phyloP scores from a whole-genome alignment of 2,113 vertebrate genomes.

The Cyrtonyx montezumae region DNA sequence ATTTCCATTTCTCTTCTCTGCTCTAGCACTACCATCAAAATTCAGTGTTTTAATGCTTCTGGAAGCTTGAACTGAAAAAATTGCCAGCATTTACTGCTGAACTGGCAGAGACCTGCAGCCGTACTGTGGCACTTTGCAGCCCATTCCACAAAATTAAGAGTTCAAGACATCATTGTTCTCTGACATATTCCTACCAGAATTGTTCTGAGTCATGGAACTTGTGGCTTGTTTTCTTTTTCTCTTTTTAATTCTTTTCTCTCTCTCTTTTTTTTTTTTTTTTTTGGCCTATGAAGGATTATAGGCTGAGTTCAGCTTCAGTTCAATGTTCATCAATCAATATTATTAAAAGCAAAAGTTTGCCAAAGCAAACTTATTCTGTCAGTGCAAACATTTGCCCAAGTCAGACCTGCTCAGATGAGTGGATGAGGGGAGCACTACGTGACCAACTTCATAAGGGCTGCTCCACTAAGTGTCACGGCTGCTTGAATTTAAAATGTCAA shows the following conservation, averaged over 20 bases:
- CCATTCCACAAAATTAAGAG: neutral
- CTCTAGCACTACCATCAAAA: rapidly evolving
- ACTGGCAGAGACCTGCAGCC: neutral
- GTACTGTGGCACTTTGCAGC: neutral
- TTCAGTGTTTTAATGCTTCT: neutral
- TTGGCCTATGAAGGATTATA: neutral
- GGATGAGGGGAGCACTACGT: rapidly evolving
- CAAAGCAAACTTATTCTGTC: neutral
- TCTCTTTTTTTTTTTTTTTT: neutral
- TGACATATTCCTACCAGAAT: neutral
- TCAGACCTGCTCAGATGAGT: neutral
- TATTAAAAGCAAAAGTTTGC: neutral
- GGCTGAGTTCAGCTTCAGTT: neutral
- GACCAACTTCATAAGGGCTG: slow-evolving; percentile 35
- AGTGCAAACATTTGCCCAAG: neutral
- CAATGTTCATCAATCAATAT: neutral
- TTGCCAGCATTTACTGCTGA: neutral
- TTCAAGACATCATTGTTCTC: neutral
- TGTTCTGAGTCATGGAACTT: neutral
- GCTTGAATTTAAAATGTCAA: slow-evolving; percentile 64
- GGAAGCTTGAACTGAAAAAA: neutral
- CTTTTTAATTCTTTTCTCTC: neutral
- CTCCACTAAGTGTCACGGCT: neutral
- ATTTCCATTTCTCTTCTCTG: neutral
- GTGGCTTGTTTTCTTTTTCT: neutral